Evolutionary conservation across 2,797 vertebrate species (phyloP).

Genomic region (Parauchenoglanis ngamensis): DNA sequence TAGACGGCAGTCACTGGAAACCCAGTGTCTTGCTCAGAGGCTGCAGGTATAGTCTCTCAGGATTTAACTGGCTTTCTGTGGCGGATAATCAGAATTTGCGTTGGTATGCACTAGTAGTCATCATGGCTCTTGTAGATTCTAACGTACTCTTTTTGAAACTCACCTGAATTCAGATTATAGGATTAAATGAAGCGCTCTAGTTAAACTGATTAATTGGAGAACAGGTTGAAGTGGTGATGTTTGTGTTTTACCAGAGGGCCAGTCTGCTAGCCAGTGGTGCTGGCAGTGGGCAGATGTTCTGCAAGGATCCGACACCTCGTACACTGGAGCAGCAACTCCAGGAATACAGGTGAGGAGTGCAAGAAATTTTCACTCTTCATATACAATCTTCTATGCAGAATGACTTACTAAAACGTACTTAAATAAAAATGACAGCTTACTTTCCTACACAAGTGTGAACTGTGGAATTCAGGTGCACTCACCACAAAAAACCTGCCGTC

Average conservation of each 20-base stretch:
- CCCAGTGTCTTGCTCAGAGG: conserved; percentile 89
- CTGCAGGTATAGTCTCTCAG: conserved; percentile 79
- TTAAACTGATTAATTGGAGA: not conserved
- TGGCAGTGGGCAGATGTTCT: conserved; percentile 91
- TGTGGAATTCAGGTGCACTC: not conserved
- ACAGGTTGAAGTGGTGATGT: conserved; percentile 10
- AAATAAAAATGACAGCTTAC: not conserved
- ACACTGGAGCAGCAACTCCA: conserved; percentile 97
- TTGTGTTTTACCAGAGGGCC: conserved; percentile 74
- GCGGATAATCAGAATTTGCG: not conserved
- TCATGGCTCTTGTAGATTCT: not conserved
- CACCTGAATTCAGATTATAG: not conserved
- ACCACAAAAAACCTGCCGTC: not conserved
- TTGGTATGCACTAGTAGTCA: no score
- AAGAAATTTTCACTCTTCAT: not conserved
- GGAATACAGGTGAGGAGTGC: conserved; percentile 86
- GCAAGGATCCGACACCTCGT: conserved; percentile 86
- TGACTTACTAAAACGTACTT: not conserved
- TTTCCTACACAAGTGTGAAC: not conserved
- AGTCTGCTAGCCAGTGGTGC: conserved; percentile 83
- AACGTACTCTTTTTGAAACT: not conserved
- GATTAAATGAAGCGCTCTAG: not conserved
- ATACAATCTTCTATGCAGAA: not conserved
- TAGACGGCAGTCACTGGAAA: conserved; percentile 89
- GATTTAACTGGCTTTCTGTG: not conserved